Conservation (phyloP, 2,113 vertebrate species). For the Sceloporus undulatus region DNA sequence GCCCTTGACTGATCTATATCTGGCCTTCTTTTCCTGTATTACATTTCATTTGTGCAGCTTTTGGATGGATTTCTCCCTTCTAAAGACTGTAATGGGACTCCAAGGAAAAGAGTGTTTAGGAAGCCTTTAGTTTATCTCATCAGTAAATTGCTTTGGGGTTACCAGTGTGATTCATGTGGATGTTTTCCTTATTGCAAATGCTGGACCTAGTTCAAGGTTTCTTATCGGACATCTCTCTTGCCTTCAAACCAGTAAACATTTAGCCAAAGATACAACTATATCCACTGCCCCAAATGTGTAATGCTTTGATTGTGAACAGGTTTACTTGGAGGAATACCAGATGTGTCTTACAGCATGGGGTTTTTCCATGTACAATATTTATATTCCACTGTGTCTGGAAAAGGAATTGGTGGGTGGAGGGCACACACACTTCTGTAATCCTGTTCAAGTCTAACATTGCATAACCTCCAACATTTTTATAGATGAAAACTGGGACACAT, state of each 20-base stretch:
- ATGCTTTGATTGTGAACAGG: background rate
- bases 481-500: too few species aligned
- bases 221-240: background rate
- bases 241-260: conserved; percentile 6
- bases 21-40: conserved; percentile 35
- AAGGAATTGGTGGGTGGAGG: background rate
- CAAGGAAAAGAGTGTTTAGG: conserved; percentile 13
- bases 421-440: background rate
- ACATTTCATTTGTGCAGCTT: conserved; percentile 20
- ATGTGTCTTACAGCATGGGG: background rate
- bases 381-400: background rate
- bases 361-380: background rate
- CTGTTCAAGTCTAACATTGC: background rate
- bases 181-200: background rate
- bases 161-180: conserved; percentile 35
- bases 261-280: conserved; percentile 13
- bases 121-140: conserved; percentile 11
- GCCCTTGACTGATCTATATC: background rate
- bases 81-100: conserved; percentile 25
- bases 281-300: background rate
- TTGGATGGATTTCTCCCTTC: conserved; percentile 41
- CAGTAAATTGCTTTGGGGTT: conserved; percentile 6
- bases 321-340: background rate
- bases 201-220: conserved; percentile 29
- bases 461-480: background rate